Evolutionary conservation across 30 jellyfish, hydroid and myxozoan genomes (phyloP).

Genomic region (Aurelia coerulea): DNA sequence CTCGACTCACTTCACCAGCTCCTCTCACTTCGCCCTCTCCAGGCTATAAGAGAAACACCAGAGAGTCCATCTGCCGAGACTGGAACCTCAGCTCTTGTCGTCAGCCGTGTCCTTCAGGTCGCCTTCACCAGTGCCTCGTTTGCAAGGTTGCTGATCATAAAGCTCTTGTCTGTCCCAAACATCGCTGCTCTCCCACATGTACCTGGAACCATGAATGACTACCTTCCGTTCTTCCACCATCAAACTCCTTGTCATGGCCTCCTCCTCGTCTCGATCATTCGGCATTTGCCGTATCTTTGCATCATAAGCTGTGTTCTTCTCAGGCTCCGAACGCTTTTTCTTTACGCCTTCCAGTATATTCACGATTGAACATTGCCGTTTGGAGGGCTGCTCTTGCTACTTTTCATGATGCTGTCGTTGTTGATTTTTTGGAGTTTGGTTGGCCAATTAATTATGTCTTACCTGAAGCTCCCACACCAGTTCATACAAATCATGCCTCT

Average conservation of each 20-base stretch:
- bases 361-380: not conserved
- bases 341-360: not conserved
- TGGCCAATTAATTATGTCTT: no score
- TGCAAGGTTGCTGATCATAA: not conserved
- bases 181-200: constrained; percentile 2
- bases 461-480: no score
- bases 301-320: not conserved
- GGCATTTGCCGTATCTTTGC: not conserved
- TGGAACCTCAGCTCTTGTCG: no score
- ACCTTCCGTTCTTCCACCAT: not conserved
- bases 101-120: no score
- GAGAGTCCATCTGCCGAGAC: no score
- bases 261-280: not conserved
- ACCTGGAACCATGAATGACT: not conserved
- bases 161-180: not conserved
- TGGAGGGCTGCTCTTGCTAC: constrained; percentile 1
- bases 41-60: no score
- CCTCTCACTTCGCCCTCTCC: no score
- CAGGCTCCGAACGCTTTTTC: not conserved
- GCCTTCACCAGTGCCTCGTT: no score
- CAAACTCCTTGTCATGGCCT: not conserved
- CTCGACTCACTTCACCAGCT: no score
- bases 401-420: not conserved
- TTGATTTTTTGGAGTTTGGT: no score
- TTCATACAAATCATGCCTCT: no score